Evolutionary conservation across 1,140 invertebrate genomes (phyloP).

Genomic region (Papilio machaon): DNA sequence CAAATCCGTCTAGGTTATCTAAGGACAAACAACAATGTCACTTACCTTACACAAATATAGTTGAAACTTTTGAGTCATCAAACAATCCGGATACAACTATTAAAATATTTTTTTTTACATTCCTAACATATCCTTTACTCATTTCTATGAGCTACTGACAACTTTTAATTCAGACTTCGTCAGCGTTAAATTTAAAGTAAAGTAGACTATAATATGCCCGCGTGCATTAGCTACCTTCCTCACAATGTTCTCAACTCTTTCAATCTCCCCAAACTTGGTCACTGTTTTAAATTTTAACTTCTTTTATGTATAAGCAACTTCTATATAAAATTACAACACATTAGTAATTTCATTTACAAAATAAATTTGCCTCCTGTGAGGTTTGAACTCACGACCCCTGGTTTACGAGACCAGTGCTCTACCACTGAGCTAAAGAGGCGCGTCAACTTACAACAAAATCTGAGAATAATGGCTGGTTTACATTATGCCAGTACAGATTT

Average conservation of each 20-base stretch:
- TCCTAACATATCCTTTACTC: not conserved
- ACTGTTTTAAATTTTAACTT: not conserved
- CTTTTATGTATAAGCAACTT: too few relatives aligned
- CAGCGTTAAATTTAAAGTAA: too few relatives aligned
- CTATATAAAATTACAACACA: too few relatives aligned
- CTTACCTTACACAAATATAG: not conserved
- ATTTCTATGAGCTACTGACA: not conserved
- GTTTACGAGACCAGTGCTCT: conserved; percentile 10
- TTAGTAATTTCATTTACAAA: not conserved
- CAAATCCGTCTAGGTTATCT: not conserved
- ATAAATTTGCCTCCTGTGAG: conserved; percentile 5
- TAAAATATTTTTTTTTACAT: not conserved
- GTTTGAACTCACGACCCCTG: conserved; percentile 7
- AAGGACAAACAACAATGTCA: not conserved
- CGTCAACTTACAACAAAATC: not conserved
- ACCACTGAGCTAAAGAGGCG: conserved; percentile 10
- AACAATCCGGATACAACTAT: not conserved
- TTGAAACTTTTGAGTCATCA: not conserved
- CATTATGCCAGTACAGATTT: too few relatives aligned
- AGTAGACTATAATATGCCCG: too few relatives aligned
- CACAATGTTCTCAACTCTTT: too few relatives aligned
- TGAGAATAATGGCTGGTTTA: not conserved
- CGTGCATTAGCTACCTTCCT: too few relatives aligned
- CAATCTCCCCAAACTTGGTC: too few relatives aligned
- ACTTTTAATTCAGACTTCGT: too few relatives aligned